Evolutionary conservation across 2,888 invertebrate genomes (phyloP), one percentile per base, ranked within the genome.

Genomic region (Scaptodrosophila latifasciaeformis): DNA sequence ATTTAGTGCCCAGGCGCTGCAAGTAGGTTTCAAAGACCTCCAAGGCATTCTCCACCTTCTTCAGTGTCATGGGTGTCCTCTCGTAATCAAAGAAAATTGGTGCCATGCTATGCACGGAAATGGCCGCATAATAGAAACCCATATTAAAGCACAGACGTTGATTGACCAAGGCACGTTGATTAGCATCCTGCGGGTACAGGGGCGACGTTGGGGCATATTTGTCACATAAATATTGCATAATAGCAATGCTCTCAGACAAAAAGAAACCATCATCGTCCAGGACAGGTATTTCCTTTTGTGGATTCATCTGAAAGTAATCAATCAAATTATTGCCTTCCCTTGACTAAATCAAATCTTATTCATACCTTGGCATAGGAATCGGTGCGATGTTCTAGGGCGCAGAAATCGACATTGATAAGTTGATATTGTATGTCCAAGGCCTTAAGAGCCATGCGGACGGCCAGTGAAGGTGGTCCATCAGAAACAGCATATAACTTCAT

Each of bases 91-190:
- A 94, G 83, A 92, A 93, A 74, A 93, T 92, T 15, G 94, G 93
- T 0, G 91, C 91, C 89, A 93, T 88, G 30, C 74, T 78, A 35
- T 86, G 83, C 1, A 80, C 81, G 31, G 81, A 74, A 71, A 94
- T 91, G 66, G 90, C 90, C 21, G 90, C 89, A 83, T 93, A 93
- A 83, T 92, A 93, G 44, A 92, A 91, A 1, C 90, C 90, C 81
- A 93, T 87, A 81, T 94, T 93, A 84, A 94, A 95, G 75, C 92
- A 92, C 31, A 94, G 86, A 3, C 93, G 89, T 67, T 94, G 93
- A 84, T 95, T 94, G 2, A 95, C 91, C 49, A 92, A 83, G 0
- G 94, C 93, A 59, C 94, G 89, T 69, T 88, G 81, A 84, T 90
- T 89, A 0, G 91, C 88, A 59, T 93, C 92, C 62, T 89, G 90